Conservation (phyloP, 2,113 vertebrate species). For the Cyprinodon brontotheroides region DNA sequence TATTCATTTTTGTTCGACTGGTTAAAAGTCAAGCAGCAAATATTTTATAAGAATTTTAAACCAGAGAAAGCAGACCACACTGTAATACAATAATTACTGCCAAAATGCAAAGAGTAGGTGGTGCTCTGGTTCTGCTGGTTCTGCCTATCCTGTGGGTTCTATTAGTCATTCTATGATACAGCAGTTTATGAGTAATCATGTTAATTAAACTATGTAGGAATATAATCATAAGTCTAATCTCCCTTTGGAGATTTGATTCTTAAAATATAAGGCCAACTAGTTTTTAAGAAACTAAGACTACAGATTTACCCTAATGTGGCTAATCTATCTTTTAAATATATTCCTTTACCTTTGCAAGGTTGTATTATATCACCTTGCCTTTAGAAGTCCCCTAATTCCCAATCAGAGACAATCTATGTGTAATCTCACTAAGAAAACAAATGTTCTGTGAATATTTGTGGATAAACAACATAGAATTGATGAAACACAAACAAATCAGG, state of each 20-base stretch:
- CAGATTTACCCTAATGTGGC: not conserved
- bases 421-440: too few species aligned
- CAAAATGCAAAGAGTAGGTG: not conserved
- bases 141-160: not conserved
- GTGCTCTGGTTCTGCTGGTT: not conserved
- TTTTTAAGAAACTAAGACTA: too few species aligned
- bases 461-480: too few species aligned
- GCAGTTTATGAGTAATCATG: not conserved
- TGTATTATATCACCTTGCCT: too few species aligned
- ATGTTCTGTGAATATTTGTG: too few species aligned
- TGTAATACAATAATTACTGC: not conserved
- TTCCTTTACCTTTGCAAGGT: too few species aligned
- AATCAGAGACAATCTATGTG: too few species aligned
- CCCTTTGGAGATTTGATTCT: not conserved
- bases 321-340: not conserved
- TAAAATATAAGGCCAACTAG: not conserved
- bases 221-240: not conserved
- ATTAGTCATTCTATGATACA: not conserved
- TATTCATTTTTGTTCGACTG: too few species aligned
- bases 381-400: too few species aligned
- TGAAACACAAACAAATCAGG: too few species aligned
- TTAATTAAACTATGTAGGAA: not conserved
- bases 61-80: not conserved
- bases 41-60: not conserved
- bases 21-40: not conserved